These are phyloP conservation scores for Agrotis clavis DNA, from an alignment of 2,888 invertebrate species.

Conservation along the genomic window DNA sequence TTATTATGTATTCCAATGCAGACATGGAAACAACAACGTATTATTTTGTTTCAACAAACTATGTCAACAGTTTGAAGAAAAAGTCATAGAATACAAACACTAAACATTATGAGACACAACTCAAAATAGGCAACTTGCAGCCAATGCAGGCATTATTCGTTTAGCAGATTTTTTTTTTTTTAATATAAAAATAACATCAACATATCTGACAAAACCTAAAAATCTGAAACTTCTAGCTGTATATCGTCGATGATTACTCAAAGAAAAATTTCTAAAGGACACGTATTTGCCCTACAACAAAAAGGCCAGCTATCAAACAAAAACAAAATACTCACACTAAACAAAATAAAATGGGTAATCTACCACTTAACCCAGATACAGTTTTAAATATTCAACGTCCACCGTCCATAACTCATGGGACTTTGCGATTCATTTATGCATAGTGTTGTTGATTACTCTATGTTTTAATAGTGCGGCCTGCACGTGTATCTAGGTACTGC, in stretches of 20 bases:
- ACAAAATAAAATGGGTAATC: conserved; percentile 53
- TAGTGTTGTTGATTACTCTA: conserved; percentile 76
- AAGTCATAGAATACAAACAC: not conserved
- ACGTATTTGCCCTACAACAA: not conserved
- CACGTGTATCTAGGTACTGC: conserved; percentile 71
- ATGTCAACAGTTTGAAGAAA: not conserved
- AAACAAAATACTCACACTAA: not conserved
- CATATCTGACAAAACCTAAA: no score
- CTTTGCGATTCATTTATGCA: conserved; percentile 85
- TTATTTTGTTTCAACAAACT: conserved; percentile 1
- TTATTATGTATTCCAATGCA: conserved; percentile 21
- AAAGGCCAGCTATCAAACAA: not conserved
- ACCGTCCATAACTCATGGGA: conserved; percentile 77
- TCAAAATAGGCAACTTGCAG: no score
- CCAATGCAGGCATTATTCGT: no score
- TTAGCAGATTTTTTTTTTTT: no score
- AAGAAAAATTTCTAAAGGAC: no score
- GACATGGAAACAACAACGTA: not conserved
- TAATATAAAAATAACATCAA: no score
- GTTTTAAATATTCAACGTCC: conserved; percentile 78
- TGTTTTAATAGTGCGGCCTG: conserved; percentile 68
- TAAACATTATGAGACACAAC: not conserved
- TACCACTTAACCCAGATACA: conserved; percentile 55
- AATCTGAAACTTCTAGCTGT: no score
- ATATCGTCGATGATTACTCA: no score